Conservation (phyloP, 1,140 invertebrate genomes). For the Megathymus violae region DNA sequence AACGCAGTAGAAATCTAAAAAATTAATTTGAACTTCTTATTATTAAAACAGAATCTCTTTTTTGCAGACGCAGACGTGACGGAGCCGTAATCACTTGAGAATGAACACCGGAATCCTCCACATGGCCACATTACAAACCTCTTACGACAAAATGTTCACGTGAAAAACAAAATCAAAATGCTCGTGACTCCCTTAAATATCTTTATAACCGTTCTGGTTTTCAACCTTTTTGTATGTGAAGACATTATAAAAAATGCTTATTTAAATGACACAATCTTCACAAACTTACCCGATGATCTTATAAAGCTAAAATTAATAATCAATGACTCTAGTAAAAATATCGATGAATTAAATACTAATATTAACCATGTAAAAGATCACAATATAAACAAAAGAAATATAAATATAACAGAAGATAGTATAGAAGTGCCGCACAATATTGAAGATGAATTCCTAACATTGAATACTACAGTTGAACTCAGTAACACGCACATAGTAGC, state of each 20-base stretch:
- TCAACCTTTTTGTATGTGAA: slow-evolving; percentile 35
- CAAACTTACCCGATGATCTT: not conserved
- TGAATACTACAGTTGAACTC: slow-evolving; percentile 19
- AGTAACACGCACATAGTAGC: not conserved
- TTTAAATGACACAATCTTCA: not conserved
- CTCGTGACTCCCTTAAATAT: slow-evolving; percentile 27
- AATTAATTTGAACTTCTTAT: not conserved
- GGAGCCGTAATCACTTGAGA: slow-evolving; percentile 24
- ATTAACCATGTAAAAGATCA: slow-evolving; percentile 11
- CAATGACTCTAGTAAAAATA: slow-evolving; percentile 32
- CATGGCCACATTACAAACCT: slow-evolving; percentile 6
- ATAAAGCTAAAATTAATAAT: slow-evolving; percentile 10
- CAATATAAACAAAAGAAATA: slow-evolving; percentile 37
- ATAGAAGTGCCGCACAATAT: slow-evolving; percentile 8
- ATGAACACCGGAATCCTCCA: slow-evolving; percentile 17
- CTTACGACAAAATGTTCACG: slow-evolving; percentile 22
- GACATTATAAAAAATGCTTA: not conserved
- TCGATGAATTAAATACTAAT: slow-evolving; percentile 34
- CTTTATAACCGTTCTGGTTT: slow-evolving; percentile 32
- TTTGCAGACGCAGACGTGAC: slow-evolving; percentile 41
- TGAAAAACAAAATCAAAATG: slow-evolving; percentile 37
- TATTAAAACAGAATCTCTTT: slow-evolving; percentile 37
- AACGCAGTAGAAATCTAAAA: slow-evolving; percentile 6
- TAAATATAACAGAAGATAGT: slow-evolving; percentile 23
- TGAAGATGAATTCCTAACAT: slow-evolving; percentile 14